These are phyloP conservation scores for Mylabris sibirica DNA, from an alignment of 2,888 invertebrate genomes.

Conservation along the genomic window DNA sequence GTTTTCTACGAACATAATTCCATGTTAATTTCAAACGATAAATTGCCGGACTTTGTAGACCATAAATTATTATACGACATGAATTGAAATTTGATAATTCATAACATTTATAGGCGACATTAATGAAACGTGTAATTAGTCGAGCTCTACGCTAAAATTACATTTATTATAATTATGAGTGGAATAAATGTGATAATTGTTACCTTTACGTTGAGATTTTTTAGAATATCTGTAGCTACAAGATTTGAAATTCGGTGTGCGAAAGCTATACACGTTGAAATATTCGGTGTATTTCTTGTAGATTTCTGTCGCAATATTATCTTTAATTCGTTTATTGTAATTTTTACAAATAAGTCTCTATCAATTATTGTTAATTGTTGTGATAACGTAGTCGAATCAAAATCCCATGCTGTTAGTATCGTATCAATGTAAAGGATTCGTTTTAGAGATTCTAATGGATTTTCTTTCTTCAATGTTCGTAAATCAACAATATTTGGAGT, in stretches of 20 bases:
- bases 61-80: constrained; percentile 63
- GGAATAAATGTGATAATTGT: neutral
- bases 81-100: constrained; percentile 65
- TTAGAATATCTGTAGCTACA: constrained; percentile 62
- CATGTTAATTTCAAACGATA: constrained; percentile 64
- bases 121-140: constrained; percentile 64
- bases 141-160: constrained; percentile 61
- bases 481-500: neutral
- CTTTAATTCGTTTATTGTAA: constrained; percentile 60
- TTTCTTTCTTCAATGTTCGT: constrained; percentile 40
- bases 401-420: constrained; percentile 63
- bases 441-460: constrained; percentile 56
- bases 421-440: constrained; percentile 58
- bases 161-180: constrained; percentile 6
- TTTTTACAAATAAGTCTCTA: constrained; percentile 63
- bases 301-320: constrained; percentile 60
- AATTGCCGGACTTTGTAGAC: constrained; percentile 65
- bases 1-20: constrained; percentile 63
- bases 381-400: constrained; percentile 64
- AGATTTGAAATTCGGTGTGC: constrained; percentile 64
- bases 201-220: constrained; percentile 58
- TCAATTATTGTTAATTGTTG: constrained; percentile 65
- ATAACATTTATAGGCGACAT: constrained; percentile 65
- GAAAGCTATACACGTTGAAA: constrained; percentile 64
- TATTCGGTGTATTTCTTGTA: constrained; percentile 63